phyloP scores from a whole-genome alignment of 2,797 vertebrate genomes.

The Antrozous pallidus region DNA sequence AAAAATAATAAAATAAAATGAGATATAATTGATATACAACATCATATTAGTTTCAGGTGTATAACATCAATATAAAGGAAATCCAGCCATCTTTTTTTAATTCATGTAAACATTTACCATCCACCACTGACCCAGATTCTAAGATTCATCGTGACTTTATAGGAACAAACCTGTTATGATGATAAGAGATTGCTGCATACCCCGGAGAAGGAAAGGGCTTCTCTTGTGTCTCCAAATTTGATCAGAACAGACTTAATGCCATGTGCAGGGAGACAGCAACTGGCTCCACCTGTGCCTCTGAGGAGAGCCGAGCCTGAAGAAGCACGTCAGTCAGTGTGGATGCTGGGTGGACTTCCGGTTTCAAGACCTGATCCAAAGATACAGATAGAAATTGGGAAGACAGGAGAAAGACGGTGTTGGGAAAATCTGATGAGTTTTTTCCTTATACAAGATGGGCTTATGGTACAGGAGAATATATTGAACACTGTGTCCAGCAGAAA shows the following conservation, averaged over 20 bases:
- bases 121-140: not conserved
- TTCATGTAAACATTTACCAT: not conserved
- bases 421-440: not conserved
- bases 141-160: not conserved
- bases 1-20: too few species aligned
- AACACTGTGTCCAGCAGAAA: not conserved
- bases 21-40: too few species aligned
- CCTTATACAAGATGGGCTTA: not conserved
- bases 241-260: not conserved
- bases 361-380: not conserved
- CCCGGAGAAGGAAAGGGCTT: not conserved
- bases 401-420: not conserved
- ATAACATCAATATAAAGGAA: too few species aligned
- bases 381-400: not conserved
- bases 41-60: too few species aligned
- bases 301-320: not conserved
- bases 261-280: not conserved
- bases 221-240: not conserved
- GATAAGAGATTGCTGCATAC: not conserved
- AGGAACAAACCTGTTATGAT: not conserved
- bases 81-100: too few species aligned
- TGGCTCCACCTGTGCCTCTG: not conserved
- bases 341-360: not conserved
- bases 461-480: not conserved
- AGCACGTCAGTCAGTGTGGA: too few species aligned